Conservation (phyloP, 1,140 invertebrate species). For the Calephelis nemesis region DNA sequence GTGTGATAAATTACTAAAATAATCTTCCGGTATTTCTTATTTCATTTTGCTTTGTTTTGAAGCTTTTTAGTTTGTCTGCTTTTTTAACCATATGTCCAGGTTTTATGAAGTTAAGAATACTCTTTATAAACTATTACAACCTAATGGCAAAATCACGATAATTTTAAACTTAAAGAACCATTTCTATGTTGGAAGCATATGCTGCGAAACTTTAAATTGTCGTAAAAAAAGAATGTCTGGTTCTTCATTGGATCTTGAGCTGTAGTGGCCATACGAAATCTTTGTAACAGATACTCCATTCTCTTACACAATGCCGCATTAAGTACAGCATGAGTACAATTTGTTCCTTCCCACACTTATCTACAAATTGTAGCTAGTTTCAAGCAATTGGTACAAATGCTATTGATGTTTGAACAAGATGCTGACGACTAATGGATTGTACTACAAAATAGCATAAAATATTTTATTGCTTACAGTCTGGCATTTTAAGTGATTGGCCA, state of each 20-base stretch:
- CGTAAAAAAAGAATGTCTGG: background rate
- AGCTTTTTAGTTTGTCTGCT: no score
- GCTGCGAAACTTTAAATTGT: background rate
- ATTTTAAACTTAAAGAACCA: no score
- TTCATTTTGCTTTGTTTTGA: no score
- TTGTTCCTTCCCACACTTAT: conserved; percentile 36
- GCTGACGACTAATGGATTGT: conserved; percentile 30
- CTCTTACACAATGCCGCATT: conserved; percentile 11
- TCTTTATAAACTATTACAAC: no score
- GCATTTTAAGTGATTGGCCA: conserved; percentile 13
- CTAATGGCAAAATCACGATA: no score
- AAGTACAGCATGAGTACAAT: conserved; percentile 26
- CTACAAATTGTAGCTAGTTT: conserved; percentile 32
- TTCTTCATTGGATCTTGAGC: no score
- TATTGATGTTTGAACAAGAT: conserved; percentile 33
- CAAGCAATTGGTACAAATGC: conserved; percentile 29
- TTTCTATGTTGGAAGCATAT: no score
- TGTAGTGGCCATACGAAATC: background rate
- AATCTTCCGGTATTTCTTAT: no score
- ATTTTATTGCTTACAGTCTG: conserved; percentile 27
- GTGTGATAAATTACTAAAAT: no score
- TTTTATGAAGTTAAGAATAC: no score
- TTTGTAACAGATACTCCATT: conserved; percentile 19
- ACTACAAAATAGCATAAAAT: conserved; percentile 23
- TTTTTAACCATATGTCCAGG: no score